Conservation (phyloP, 2,797 vertebrate species). For the Brachymystax lenok region DNA sequence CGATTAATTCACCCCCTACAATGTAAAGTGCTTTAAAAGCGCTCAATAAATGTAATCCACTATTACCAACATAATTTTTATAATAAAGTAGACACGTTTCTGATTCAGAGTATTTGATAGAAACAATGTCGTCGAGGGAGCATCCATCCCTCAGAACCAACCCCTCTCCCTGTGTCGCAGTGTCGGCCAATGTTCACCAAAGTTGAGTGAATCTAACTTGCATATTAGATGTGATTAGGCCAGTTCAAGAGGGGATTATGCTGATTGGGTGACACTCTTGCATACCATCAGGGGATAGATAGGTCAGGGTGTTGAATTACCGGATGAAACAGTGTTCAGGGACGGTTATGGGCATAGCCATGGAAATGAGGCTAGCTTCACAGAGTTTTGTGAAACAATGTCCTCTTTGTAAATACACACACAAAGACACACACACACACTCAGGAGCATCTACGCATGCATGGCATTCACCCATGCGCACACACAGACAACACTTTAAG, state of each 20-base stretch:
- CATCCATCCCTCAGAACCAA: neutral
- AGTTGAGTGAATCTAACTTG: constrained; percentile 63
- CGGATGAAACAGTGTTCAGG: neutral
- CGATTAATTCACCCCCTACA: neutral
- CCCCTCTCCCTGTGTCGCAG: constrained; percentile 31
- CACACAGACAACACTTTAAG: constrained; percentile 25
- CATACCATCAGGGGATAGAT: constrained; percentile 45
- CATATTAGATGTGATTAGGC: constrained; percentile 68
- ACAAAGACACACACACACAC: constrained; percentile 21
- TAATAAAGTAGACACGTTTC: neutral
- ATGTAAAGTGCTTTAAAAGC: neutral
- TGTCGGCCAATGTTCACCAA: constrained; percentile 51
- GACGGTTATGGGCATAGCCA: constrained; percentile 47
- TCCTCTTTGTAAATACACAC: constrained; percentile 39
- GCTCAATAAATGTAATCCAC: no score
- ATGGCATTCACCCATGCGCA: neutral
- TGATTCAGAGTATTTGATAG: constrained; percentile 10
- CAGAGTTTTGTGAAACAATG: constrained; percentile 50
- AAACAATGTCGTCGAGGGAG: constrained; percentile 19
- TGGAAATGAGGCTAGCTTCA: constrained; percentile 48
- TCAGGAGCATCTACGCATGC: constrained; percentile 14
- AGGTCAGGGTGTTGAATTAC: constrained; percentile 17
- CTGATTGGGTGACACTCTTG: constrained; percentile 49
- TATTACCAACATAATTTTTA: no score
- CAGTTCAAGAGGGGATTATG: constrained; percentile 65